phyloP scores from a whole-genome alignment of 2,888 invertebrate genomes.

The Xanthia icteritia region DNA sequence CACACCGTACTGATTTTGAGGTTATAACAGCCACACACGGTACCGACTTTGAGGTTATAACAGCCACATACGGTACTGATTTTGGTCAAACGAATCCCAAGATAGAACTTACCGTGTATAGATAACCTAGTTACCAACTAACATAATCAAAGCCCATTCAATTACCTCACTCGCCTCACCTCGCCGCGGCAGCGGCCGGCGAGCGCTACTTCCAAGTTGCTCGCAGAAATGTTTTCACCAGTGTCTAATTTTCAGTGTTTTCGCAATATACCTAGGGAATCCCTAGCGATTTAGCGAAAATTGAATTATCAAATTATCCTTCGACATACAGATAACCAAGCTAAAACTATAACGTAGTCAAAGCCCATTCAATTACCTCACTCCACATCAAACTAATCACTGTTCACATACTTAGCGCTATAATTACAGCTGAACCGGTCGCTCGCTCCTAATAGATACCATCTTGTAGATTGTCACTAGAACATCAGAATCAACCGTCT shows the following conservation, averaged over 20 bases:
- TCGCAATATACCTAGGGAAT: no score
- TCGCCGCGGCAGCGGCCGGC: no score
- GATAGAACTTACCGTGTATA: background rate
- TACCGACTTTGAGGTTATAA: background rate
- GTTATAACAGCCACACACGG: background rate
- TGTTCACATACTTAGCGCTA: background rate
- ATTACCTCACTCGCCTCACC: conserved; percentile 18
- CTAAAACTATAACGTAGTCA: background rate
- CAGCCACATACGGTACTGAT: background rate
- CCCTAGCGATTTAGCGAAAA: no score
- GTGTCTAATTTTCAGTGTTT: no score
- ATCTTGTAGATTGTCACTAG: conserved; percentile 21
- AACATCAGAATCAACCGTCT: conserved; percentile 8
- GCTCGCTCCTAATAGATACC: background rate
- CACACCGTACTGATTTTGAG: background rate
- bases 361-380: conserved; percentile 9
- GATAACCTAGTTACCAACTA: background rate
- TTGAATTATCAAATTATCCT: no score
- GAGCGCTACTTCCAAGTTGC: no score
- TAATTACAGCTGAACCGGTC: conserved; percentile 23
- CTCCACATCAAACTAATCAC: conserved; percentile 12
- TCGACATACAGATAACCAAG: background rate
- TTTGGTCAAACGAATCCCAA: background rate
- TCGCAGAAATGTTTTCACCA: no score
- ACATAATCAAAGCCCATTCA: background rate